Base-by-base conservation (phyloP, 2,797 vertebrate genomes). In the Carduelis carduelis region DNA sequence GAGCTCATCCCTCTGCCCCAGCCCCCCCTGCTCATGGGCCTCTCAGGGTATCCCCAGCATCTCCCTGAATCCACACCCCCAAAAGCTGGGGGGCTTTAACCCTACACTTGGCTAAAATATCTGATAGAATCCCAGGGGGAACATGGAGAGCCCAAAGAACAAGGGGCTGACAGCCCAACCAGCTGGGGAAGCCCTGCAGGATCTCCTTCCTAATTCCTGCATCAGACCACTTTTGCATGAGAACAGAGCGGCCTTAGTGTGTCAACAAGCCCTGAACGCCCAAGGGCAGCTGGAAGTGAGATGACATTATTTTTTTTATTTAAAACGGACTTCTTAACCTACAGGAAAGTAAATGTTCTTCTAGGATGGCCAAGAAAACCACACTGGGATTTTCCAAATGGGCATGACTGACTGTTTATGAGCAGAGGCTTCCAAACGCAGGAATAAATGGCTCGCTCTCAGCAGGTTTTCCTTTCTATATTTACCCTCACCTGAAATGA, bases 381-480 rank as follows among this genome's bases (percentile, higher is more conserved):
- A 92, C 47, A 76, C 71, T 90, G 97, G 96, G 94, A 96, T 96
- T 98, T 97, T 97, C 97, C 96, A 96, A 96, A 85, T 68, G 89
- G 86, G 78, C 52, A 28, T 94, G 96, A 93, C 95, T 97, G 91
- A 83, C 95, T 97, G 90, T 95, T 96, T 96, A 94, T 94, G 94
- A 93, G 91, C 65, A 87, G 92, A 96, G 93, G 89, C 90, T 94
- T 94, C 92, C 75, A 93, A 93, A 90, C 0, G 24, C 92, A 94
- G 94, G 83, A 95, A 93, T 96, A 96, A 96, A 95, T 93, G 97
- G 87, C 92, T 90, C 18, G 76, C 87, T 93, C 94, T 96, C 94
- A 96, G 95, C 96, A 95, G 94, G 95, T 96, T 97, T 97, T 97
- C 96, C 96, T 94, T 97, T 95, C 93, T 96, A 96, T 96, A 96